Conservation (phyloP, 2,888 invertebrate species). For the Cecidostiba fungosa region DNA sequence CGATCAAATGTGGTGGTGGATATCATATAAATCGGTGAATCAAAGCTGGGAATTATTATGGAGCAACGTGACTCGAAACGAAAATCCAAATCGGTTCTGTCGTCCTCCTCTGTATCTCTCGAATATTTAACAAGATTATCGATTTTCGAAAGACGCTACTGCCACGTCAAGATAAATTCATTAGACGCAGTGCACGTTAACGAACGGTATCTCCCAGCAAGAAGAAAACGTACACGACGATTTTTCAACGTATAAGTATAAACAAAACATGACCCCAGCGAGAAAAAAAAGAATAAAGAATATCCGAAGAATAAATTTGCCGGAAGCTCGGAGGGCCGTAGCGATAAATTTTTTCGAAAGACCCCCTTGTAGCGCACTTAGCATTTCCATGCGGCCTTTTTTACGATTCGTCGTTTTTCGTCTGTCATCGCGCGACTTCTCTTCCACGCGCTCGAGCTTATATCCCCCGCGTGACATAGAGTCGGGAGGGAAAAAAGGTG, state of each 20-base stretch:
- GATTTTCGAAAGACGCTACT: constrained; percentile 1
- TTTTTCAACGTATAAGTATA: neutral
- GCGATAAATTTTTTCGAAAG: constrained; percentile 15
- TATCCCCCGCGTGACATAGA: constrained; percentile 43
- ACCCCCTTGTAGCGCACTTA: constrained; percentile 20
- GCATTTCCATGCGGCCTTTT: constrained; percentile 33
- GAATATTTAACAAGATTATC: constrained; percentile 42
- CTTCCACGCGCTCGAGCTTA: constrained; percentile 29
- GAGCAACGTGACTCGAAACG: no score
- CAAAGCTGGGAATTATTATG: neutral
- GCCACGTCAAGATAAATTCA: neutral
- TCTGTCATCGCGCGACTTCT: constrained; percentile 40
- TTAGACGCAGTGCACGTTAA: no score
- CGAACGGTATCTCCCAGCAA: no score
- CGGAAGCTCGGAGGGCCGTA: neutral
- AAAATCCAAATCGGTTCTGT: constrained; percentile 33
- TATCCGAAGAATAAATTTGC: constrained; percentile 5
- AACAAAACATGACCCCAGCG: neutral
- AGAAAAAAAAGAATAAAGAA: neutral
- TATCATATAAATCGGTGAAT: neutral
- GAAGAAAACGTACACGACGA: no score
- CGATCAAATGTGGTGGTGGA: neutral
- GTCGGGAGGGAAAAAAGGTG: constrained; percentile 1
- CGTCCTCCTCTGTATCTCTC: neutral
- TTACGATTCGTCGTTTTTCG: constrained; percentile 56